Base-by-base conservation (phyloP, 2,888 invertebrate species). In the Cerastis leucographa region DNA sequence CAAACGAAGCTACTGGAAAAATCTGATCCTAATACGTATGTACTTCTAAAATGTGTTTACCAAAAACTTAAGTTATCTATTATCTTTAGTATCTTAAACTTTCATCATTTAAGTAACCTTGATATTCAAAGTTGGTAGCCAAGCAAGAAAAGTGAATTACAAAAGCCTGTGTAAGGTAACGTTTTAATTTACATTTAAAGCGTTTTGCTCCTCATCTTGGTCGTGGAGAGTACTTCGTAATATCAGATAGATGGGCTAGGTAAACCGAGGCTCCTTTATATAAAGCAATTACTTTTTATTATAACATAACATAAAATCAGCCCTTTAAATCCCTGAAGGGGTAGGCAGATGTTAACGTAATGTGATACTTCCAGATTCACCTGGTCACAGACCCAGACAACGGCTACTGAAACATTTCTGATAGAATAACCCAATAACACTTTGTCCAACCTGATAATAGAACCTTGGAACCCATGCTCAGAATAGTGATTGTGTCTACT, bases 121-220 rank as follows among this genome's bases (percentile, higher is more conserved):
- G n/a, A 40, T 66, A 74, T 71, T 73, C 73, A 65, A 68, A 68
- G 42, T 74, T 67, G 42, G 62, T 62, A 62, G 40, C 40, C 14
- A 80, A 85, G 85, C 81, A 74, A 74, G 72, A 61, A 76, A 87
- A 79, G 70, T 79, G 78, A 86, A 78, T 83, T 78, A 76, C 65
- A 65, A 78, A 80, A 78, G 76, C 75, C 76, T 77, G 65, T 84
- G 42, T 82, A 78, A 71, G 78, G 87, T 76, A 76, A 76, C 74
- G 67, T 83, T 86, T 80, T 83, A 80, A 85, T 86, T 87, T 86
- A 79, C 83, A 86, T 85, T 81, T 85, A 79, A 85, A 86, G 74
- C 66, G 51, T 72, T 77, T 77, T 61, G 74, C 76, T 76, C 67
- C 76, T 64, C 73, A 35, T 74, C 76, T 61, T 70, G 71, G 80